Conservation (phyloP, 2,888 invertebrate species). For the Hartigia nigra region DNA sequence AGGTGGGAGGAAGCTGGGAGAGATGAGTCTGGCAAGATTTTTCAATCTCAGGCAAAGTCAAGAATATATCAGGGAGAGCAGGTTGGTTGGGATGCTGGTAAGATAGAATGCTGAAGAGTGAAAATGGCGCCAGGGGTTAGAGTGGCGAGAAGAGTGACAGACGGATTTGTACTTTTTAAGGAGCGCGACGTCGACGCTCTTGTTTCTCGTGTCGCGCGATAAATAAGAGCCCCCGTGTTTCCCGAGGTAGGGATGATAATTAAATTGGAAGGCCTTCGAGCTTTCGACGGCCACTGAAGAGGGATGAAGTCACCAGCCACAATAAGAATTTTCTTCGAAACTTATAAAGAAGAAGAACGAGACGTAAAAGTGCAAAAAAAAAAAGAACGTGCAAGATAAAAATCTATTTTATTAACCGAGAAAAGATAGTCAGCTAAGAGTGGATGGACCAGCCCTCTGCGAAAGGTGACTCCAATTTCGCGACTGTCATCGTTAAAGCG, state of each 20-base stretch:
- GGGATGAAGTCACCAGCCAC: not conserved
- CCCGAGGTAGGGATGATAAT: conserved; percentile 36
- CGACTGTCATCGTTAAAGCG: conserved; percentile 37
- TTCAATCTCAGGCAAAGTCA: not conserved
- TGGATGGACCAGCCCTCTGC: not conserved
- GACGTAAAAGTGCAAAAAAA: too few species aligned
- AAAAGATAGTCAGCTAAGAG: not conserved
- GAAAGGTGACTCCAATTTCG: conserved; percentile 5
- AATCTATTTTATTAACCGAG: not conserved
- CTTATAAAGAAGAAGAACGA: not conserved
- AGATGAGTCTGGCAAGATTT: not conserved
- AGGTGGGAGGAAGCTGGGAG: not conserved
- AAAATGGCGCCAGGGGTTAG: conserved; percentile 13
- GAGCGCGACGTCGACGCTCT: conserved; percentile 27
- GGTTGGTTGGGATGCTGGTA: not conserved
- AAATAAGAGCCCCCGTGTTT: conserved; percentile 43
- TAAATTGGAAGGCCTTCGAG: conserved; percentile 40
- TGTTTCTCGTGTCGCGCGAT: conserved; percentile 38
- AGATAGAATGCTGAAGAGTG: not conserved
- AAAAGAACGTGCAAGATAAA: not conserved
- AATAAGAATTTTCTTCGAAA: not conserved
- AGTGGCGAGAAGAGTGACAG: conserved; percentile 43
- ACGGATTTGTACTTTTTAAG: conserved; percentile 52
- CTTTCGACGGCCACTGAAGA: not conserved
- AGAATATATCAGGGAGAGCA: not conserved